These are phyloP conservation scores for Plestiodon gilberti DNA, from an alignment of 2,113 vertebrate genomes.

Conservation along the genomic window DNA sequence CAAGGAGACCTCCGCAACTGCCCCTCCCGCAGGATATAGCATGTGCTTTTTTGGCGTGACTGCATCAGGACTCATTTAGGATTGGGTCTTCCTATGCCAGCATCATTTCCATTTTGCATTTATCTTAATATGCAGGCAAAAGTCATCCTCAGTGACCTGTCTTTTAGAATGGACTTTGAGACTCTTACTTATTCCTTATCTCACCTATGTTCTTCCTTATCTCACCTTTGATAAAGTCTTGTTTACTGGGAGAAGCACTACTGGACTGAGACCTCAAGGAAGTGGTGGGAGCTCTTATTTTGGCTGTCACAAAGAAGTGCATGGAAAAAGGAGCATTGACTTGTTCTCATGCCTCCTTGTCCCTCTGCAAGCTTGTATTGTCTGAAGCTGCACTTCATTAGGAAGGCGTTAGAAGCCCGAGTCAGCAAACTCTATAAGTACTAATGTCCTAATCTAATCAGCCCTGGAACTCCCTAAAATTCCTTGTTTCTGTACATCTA, in stretches of 20 bases:
- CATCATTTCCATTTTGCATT: neutral
- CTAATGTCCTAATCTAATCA: neutral
- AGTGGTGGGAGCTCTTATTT: neutral
- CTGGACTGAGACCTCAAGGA: neutral
- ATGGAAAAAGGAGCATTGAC: rapidly evolving
- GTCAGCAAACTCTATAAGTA: neutral
- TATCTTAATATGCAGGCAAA: neutral
- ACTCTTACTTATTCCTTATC: no score
- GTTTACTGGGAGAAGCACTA: neutral
- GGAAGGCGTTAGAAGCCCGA: neutral
- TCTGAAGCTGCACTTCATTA: neutral
- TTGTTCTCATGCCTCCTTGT: neutral
- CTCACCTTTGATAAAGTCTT: no score
- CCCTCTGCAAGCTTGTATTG: neutral
- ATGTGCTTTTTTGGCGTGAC: no score
- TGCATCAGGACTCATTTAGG: no score
- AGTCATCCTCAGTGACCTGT: neutral
- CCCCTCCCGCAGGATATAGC: no score
- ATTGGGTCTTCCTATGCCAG: neutral
- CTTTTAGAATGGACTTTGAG: neutral
- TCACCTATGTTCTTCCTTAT: no score
- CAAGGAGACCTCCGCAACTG: no score
- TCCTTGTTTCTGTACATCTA: neutral
- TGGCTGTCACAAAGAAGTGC: neutral
- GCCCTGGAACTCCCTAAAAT: neutral